Percentiles rank a stretch among this genome's conserved stretches.
Conservation (phyloP, 2,888 invertebrate species). For the Erebia palarica region DNA sequence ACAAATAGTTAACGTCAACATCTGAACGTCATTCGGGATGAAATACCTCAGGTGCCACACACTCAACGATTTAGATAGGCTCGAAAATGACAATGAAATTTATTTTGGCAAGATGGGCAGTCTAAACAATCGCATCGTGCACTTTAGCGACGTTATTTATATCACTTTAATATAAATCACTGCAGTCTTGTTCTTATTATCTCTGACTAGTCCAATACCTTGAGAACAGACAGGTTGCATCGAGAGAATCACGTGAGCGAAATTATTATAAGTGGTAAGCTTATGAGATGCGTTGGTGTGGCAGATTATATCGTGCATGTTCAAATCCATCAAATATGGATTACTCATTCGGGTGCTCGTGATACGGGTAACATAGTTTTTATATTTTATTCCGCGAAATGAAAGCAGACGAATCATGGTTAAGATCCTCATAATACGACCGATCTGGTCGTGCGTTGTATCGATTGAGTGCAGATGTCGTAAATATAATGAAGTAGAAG, state of each 20-base stretch:
- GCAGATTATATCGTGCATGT: constrained; percentile 11
- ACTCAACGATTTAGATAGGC: constrained; percentile 50
- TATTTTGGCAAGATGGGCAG: constrained; percentile 55
- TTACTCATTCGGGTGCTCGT: constrained; percentile 10
- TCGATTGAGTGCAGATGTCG: constrained; percentile 37
- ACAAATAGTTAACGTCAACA: constrained; percentile 26
- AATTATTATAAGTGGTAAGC: constrained; percentile 29
- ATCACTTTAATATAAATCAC: constrained; percentile 40
- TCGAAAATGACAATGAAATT: constrained; percentile 58
- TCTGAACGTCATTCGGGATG: constrained; percentile 48
- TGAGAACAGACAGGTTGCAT: constrained; percentile 37
- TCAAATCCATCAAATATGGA: constrained; percentile 18
- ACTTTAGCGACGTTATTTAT: constrained; percentile 43
- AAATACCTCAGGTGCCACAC: constrained; percentile 54
- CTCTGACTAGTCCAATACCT: constrained; percentile 32
- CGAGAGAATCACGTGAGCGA: constrained; percentile 40
- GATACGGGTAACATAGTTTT: background rate
- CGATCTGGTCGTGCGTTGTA: constrained; percentile 39
- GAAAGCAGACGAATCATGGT: constrained; percentile 19
- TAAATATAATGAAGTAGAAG: constrained; percentile 52
- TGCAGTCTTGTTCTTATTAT: constrained; percentile 39
- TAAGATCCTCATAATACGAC: constrained; percentile 33
- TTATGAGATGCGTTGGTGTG: constrained; percentile 13
- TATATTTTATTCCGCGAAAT: constrained; percentile 1
- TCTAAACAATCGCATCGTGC: constrained; percentile 49